These are phyloP conservation scores for Drosophila miranda DNA, from an alignment of 1,140 invertebrate genomes.

Conservation along the genomic window DNA sequence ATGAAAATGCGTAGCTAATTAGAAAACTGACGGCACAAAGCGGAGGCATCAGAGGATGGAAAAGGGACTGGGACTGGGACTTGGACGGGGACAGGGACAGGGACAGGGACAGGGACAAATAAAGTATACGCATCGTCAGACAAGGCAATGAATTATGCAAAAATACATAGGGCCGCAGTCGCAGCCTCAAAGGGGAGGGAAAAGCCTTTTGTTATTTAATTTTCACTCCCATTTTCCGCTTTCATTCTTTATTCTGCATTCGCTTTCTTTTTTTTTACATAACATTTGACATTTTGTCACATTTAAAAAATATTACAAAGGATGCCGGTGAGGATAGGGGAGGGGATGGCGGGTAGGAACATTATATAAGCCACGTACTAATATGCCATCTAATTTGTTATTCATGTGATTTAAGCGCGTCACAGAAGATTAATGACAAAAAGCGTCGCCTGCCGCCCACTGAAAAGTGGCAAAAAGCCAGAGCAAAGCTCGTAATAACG, in stretches of 20 bases:
- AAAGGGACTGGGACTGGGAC: background rate
- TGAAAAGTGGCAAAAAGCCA: constrained; percentile 48
- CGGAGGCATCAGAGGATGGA: background rate
- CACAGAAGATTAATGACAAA: constrained; percentile 80
- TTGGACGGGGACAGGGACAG: background rate
- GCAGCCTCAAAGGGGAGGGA: constrained; percentile 5
- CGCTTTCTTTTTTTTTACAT: constrained; percentile 9
- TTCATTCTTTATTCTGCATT: constrained; percentile 3
- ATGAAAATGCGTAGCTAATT: constrained; percentile 75
- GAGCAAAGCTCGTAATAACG: constrained; percentile 42
- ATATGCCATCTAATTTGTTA: constrained; percentile 81
- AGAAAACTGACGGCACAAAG: constrained; percentile 73
- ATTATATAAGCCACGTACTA: constrained; percentile 57
- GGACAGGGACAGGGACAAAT: constrained; percentile 12
- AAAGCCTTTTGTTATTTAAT: constrained; percentile 65
- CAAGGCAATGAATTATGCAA: constrained; percentile 79
- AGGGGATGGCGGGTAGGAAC: background rate
- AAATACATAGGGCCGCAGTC: constrained; percentile 38
- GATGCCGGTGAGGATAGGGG: background rate
- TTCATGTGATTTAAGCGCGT: constrained; percentile 81
- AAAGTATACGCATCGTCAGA: constrained; percentile 76
- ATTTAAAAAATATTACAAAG: constrained; percentile 34
- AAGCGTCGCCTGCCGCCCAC: constrained; percentile 15
- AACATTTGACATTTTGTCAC: constrained; percentile 58
- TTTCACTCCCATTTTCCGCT: constrained; percentile 29